These are phyloP conservation scores for Limnothrissa miodon DNA, from an alignment of 2,113 vertebrate species.

Conservation along the genomic window DNA sequence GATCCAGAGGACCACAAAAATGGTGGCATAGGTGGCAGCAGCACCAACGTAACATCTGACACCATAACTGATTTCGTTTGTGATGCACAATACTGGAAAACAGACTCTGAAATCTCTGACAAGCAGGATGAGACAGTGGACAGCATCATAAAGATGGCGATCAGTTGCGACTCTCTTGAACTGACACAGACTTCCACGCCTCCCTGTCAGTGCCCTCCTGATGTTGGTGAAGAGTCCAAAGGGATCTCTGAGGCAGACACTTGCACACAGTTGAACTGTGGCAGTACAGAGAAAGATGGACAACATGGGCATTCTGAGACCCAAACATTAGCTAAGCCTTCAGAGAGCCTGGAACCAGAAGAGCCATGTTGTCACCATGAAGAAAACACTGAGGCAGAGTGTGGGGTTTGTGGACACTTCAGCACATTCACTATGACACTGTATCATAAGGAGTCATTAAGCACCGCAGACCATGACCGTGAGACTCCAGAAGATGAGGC, in stretches of 20 bases:
- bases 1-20: background rate
- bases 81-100: background rate
- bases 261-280: background rate
- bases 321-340: background rate
- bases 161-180: background rate
- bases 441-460: background rate
- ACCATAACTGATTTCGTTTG: background rate
- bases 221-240: background rate
- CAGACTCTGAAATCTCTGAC: background rate
- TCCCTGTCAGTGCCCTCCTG: background rate
- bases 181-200: background rate
- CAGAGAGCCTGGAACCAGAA: background rate
- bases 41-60: background rate
- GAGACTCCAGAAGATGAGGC: too few species aligned
- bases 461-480: background rate
- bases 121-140: background rate
- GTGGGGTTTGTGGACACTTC: background rate
- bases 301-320: background rate
- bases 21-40: background rate
- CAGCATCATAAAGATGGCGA: background rate
- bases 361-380: background rate
- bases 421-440: background rate
- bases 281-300: background rate
- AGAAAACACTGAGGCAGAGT: conserved; percentile 17
- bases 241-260: background rate